Evolutionary conservation across 2,888 invertebrate species (phyloP), one percentile per base, ranked within the genome.

Genomic region (Lithosia quadra): DNA sequence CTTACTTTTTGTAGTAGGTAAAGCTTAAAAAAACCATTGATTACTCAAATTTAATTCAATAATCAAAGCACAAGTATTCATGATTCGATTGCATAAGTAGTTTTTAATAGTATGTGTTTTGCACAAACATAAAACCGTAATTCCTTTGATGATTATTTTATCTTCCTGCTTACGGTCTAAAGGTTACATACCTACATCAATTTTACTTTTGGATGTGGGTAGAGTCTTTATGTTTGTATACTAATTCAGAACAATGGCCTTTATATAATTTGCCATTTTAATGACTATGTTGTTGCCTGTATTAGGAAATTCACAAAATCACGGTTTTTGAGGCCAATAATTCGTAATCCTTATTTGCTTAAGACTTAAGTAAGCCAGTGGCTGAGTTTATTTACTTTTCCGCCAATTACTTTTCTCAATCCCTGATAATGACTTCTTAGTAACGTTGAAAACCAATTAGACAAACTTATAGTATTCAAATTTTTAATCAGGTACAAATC

Each of bases 211-310:
- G n/a, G n/a, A 49, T 49, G 49, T 49, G 49, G 49, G 49, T n/a
- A 49, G 49, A 49, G 8, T 49, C n/a, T 49, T 49, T 49, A n/a
- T 49, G 49, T n/a, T 49, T n/a, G n/a, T 49, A n/a, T 49, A 49
- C 49, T 49, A 8, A 49, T n/a, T 49, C 49, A n/a, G 49, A n/a
- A 49, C 49, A 49, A 49, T 49, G 49, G 49, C 49, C 49, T 49
- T n/a, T 49, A 49, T 5, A 49, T 49, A 49, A 49, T 49, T 49
- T 49, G n/a, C n/a, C n/a, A 49, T 49, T 49, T 49, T 49, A 49
- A 49, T 49, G 9, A n/a, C 18, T n/a, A 18, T 56, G 18, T 8
- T n/a, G 9, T 49, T 49, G n/a, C n/a, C n/a, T 49, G n/a, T 49
- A 49, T n/a, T 28, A 28, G 28, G 5, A 28, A 9, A n/a, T 8